Base-by-base conservation (phyloP, 2,797 vertebrate species). In the Botia kubotai region DNA sequence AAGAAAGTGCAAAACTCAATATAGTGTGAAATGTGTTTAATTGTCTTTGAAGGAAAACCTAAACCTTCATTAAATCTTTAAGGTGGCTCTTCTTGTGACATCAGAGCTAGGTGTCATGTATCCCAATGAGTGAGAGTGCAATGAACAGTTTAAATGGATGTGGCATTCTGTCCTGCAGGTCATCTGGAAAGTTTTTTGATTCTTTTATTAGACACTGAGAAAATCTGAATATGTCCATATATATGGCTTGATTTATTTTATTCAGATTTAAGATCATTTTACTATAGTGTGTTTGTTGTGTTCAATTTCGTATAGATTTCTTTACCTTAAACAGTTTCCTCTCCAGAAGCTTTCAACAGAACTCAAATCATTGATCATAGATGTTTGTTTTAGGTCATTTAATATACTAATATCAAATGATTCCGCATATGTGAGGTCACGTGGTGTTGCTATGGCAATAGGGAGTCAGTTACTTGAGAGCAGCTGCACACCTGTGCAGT, bases 61-160 rank as follows among this genome's bases (percentile, higher is more conserved):
- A 91, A 92, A 86, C 90, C 91, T 86, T 93, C 93, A 95, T 94
- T 93, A 94, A 94, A 94, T 89, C 89, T 94, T 94, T 81, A 94
- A 89, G 86, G 62, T 23, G 82, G 87, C 88, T 91, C 80, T 81
- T 82, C 88, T 87, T 82, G 79, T 85, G 81, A 81, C 81, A 83
- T 82, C 68, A 82, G 85, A 77, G 83, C 83, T 79, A 84, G 81
- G 83, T 82, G 81, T 91, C 77, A 43, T 79, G 79, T 88, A 82
- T 90, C 89, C 72, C 65, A 80, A 82, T 39, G 72, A 92, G 89
- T 91, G 92, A 93, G 90, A 92, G 90, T 93, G 85, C 88, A 75
- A 88, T n/a, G 50, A 58, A 73, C 77, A 36, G 79, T 87, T 88
- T 70, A 86, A 75, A 80, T 85, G 82, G 75, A 72, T 60, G 60